Conservation (phyloP, 2,113 vertebrate species). For the Baryphthengus martii region DNA sequence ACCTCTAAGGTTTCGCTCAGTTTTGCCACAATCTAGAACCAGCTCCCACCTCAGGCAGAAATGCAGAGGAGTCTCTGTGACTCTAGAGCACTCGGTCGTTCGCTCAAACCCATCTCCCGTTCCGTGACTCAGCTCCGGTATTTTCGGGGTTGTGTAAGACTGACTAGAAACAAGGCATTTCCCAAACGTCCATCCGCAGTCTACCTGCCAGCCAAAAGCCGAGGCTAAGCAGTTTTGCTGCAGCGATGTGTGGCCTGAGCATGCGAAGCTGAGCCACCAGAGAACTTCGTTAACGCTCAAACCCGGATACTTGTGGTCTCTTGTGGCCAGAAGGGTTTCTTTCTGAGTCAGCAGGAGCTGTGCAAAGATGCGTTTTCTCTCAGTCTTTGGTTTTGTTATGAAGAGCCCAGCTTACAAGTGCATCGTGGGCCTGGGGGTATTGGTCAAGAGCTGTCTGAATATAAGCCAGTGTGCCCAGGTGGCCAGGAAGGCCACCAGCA, state of each 20-base stretch:
- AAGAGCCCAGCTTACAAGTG: background rate
- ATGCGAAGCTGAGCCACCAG: background rate
- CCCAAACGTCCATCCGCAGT: background rate
- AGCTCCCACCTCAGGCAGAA: background rate
- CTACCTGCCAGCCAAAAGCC: background rate
- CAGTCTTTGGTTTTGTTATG: background rate
- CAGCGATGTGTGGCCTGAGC: background rate
- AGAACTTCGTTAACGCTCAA: background rate
- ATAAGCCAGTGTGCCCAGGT: background rate
- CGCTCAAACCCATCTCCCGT: background rate
- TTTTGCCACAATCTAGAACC: background rate
- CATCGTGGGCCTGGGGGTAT: background rate
- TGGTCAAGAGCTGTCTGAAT: background rate
- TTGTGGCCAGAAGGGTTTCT: background rate
- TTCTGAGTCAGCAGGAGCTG: background rate
- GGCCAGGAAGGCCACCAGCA: background rate
- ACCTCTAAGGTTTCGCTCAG: background rate
- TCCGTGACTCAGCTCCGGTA: background rate
- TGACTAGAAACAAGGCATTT: accelerated
- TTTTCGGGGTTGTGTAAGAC: background rate
- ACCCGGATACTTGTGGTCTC: background rate
- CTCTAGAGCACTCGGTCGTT: accelerated
- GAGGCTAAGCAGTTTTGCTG: background rate
- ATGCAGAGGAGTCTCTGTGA: background rate
- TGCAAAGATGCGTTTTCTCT: background rate